A percentile compares a stretch with the other conserved stretches of the same genome.
phyloP scores from a whole-genome alignment of 2,888 invertebrate species.

The Drosophila neotestacea region DNA sequence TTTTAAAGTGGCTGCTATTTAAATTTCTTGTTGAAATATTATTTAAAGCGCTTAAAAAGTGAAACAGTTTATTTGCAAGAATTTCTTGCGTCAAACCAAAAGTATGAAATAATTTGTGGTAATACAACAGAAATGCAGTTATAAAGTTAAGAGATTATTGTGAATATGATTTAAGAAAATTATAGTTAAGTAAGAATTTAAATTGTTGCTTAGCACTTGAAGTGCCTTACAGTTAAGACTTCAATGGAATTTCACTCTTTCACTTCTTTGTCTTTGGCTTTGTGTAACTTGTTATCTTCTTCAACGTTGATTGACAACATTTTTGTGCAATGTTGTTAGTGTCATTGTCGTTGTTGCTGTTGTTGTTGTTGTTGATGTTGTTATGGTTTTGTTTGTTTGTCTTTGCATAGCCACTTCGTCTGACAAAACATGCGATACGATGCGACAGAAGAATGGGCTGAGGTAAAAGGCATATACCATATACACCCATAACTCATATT shows the following conservation, averaged over 20 bases:
- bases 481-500: constrained; percentile 60
- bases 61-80: background rate
- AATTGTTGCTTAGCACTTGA: background rate
- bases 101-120: constrained; percentile 1
- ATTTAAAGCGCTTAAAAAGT: background rate
- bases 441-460: constrained; percentile 44
- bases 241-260: constrained; percentile 30
- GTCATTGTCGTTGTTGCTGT: constrained; percentile 23
- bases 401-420: constrained; percentile 74
- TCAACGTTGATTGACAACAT: constrained; percentile 74
- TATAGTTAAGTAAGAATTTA: background rate
- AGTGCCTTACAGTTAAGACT: constrained; percentile 6
- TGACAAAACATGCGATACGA: constrained; percentile 75
- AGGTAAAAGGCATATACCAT: constrained; percentile 17
- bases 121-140: background rate
- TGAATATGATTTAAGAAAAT: background rate
- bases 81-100: constrained; percentile 3
- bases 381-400: constrained; percentile 58
- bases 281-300: constrained; percentile 66
- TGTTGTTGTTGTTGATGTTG: constrained; percentile 36
- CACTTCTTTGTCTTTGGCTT: constrained; percentile 33
- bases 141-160: background rate
- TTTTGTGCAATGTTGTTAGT: constrained; percentile 64
- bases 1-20: background rate
- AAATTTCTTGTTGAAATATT: background rate